phyloP scores from a whole-genome alignment of 2,113 vertebrate species.

The Mastomys coucha region DNA sequence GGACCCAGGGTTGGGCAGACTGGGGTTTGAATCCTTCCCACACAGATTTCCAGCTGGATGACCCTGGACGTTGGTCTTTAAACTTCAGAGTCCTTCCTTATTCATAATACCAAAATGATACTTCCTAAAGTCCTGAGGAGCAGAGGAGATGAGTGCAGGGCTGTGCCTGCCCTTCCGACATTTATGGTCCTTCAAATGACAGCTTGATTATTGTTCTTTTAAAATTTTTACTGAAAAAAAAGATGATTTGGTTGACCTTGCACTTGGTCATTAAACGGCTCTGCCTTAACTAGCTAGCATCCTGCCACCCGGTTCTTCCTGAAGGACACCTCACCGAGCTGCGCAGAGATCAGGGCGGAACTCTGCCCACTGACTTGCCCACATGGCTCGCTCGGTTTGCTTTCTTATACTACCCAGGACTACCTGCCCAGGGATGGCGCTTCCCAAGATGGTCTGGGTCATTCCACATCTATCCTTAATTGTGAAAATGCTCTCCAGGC shows the following conservation, averaged over 20 bases:
- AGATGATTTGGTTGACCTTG: background rate
- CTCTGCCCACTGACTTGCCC: background rate
- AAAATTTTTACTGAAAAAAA: background rate
- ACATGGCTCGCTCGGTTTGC: background rate
- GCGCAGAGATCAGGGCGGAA: background rate
- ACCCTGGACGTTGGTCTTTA: background rate
- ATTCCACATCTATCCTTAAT: background rate
- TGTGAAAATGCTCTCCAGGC: background rate
- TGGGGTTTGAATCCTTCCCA: background rate
- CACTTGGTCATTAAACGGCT: background rate
- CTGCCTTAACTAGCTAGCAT: background rate
- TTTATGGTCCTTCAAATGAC: background rate
- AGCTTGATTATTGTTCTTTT: background rate
- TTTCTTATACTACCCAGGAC: background rate
- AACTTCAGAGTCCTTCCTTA: background rate
- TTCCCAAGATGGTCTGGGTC: background rate
- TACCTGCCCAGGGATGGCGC: background rate
- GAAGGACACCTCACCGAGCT: fast-evolving
- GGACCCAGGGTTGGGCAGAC: background rate
- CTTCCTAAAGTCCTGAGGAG: background rate
- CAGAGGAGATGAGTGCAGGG: background rate
- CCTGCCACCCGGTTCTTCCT: background rate
- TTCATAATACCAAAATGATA: background rate
- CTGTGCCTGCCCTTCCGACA: background rate
- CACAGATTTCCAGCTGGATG: background rate